Conservation (phyloP, 2,888 invertebrate genomes). For the Cybosia mesomella region DNA sequence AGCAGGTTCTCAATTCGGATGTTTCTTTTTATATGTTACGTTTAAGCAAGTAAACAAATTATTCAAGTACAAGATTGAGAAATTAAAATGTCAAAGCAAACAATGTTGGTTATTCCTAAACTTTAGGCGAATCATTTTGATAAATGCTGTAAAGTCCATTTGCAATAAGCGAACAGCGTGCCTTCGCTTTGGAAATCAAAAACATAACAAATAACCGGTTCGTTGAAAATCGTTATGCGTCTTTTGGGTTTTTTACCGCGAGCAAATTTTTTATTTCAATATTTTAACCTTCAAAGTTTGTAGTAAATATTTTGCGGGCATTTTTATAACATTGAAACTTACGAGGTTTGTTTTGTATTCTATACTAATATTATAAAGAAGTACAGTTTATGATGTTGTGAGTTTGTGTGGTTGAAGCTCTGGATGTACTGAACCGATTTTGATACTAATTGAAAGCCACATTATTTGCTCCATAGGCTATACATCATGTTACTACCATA, state of each 20-base stretch:
- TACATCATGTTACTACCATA: no score
- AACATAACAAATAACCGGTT: conserved; percentile 40
- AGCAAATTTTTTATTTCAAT: conserved; percentile 30
- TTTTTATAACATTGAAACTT: conserved; percentile 3
- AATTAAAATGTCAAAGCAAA: background rate
- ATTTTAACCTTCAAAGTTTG: conserved; percentile 37
- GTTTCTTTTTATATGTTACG: no score
- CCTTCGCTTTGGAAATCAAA: conserved; percentile 32
- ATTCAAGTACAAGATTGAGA: background rate
- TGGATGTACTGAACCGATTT: no score
- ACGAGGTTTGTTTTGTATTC: background rate
- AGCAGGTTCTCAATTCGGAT: no score
- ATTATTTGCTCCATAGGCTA: no score
- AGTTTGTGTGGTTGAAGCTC: no score
- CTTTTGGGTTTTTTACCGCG: conserved; percentile 49
- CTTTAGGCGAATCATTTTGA: background rate
- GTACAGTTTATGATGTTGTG: no score
- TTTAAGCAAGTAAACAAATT: no score
- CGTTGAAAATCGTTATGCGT: conserved; percentile 33
- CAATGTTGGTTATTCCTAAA: background rate
- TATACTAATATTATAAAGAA: no score
- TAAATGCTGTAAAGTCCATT: background rate
- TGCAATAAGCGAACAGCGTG: conserved; percentile 28
- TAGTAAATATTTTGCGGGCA: conserved; percentile 8
- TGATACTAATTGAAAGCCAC: no score